These are phyloP conservation scores for Lasiommata megera DNA, from an alignment of 2,888 invertebrate genomes.

Conservation along the genomic window DNA sequence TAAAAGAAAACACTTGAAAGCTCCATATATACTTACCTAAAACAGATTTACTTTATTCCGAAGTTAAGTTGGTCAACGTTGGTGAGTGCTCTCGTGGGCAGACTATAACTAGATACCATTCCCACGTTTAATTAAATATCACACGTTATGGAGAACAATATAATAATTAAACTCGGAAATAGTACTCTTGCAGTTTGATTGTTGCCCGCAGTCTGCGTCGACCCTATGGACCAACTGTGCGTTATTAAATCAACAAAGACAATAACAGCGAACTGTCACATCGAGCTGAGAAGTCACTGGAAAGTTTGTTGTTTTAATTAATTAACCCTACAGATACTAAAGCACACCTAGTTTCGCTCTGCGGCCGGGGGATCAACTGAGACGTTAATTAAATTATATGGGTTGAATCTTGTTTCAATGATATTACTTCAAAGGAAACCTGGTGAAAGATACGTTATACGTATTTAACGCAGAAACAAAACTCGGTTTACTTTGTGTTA, in stretches of 20 bases:
- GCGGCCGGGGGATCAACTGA: constrained; percentile 27
- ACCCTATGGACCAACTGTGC: constrained; percentile 14
- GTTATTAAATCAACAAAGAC: constrained; percentile 14
- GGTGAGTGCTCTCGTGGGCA: too few relatives aligned
- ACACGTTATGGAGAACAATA: too few relatives aligned
- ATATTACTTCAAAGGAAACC: constrained; percentile 15
- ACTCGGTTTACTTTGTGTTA: not conserved
- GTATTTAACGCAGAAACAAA: not conserved
- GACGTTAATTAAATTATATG: constrained; percentile 26
- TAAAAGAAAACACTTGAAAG: too few relatives aligned
- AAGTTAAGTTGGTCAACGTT: too few relatives aligned
- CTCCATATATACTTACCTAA: too few relatives aligned
- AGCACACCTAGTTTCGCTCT: constrained; percentile 41
- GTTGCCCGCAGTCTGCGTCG: too few relatives aligned
- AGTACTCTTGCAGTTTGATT: too few relatives aligned
- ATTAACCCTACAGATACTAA: constrained; percentile 47
- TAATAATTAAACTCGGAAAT: too few relatives aligned
- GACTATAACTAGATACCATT: too few relatives aligned
- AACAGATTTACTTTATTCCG: too few relatives aligned
- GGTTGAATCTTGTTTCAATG: constrained; percentile 9
- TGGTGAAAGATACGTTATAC: not conserved
- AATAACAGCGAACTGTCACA: constrained; percentile 44
- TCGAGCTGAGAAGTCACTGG: constrained; percentile 39
- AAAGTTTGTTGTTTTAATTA: constrained; percentile 65
- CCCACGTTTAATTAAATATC: too few relatives aligned